Conservation (phyloP, 2,797 vertebrate species). For the Rhinichthys osculus region DNA sequence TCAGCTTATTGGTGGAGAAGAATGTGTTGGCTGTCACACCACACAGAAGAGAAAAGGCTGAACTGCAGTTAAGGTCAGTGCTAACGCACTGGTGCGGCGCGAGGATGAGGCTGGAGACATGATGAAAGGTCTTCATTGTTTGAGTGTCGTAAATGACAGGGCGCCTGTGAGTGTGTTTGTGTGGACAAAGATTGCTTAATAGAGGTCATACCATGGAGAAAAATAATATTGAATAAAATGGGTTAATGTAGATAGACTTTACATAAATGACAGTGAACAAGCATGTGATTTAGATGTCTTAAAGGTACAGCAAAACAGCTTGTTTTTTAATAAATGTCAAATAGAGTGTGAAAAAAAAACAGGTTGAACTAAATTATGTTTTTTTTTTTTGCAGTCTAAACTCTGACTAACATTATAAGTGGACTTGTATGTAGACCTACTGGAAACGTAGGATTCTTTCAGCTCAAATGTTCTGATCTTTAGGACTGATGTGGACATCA, state of each 20-base stretch:
- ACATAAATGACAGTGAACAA: not conserved
- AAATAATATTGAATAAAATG: not conserved
- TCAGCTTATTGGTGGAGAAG: slow-evolving; percentile 29
- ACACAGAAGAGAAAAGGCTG: slow-evolving; percentile 27
- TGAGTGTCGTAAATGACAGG: slow-evolving; percentile 2
- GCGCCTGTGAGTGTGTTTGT: not conserved
- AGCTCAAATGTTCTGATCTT: not conserved
- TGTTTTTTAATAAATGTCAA: not conserved
- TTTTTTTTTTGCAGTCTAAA: slow-evolving; percentile 7
- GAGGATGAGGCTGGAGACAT: slow-evolving; percentile 20
- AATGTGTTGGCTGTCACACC: slow-evolving; percentile 14
- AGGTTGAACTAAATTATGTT: not conserved
- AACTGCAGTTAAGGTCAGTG: slow-evolving; percentile 40
- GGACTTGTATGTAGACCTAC: too few species aligned
- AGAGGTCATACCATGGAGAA: not conserved
- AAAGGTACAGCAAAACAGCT: not conserved
- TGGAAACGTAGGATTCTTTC: too few species aligned
- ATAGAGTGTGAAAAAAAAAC: not conserved
- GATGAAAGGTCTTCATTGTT: slow-evolving; percentile 40
- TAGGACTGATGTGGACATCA: not conserved
- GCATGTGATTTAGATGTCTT: not conserved
- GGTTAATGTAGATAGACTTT: not conserved
- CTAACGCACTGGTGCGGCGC: slow-evolving; percentile 22
- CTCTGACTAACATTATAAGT: not conserved
- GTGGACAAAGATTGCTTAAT: slow-evolving; percentile 1